phyloP scores from a whole-genome alignment of 2,888 invertebrate genomes.

The Allolobophora icterica region DNA sequence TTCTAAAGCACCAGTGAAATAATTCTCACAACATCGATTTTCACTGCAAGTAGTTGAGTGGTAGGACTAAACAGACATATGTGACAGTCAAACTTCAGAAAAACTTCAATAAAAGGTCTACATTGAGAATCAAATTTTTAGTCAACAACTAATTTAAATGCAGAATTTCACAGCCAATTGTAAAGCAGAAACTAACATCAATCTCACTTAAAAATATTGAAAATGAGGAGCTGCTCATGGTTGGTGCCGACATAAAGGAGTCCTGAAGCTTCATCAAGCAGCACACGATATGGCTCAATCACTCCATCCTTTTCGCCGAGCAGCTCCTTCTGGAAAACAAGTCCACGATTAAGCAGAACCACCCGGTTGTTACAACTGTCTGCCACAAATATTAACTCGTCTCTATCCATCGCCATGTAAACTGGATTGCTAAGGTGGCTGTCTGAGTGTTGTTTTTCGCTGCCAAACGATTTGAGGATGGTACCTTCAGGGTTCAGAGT shows the following conservation, averaged over 20 bases:
- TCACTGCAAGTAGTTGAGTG: too few species aligned
- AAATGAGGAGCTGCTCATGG: neutral
- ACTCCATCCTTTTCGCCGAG: neutral
- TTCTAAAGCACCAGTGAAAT: too few species aligned
- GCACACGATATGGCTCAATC: slow-evolving; percentile 7
- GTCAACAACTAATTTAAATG: too few species aligned
- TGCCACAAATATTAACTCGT: neutral
- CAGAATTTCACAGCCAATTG: neutral
- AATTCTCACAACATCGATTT: too few species aligned
- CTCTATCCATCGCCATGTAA: slow-evolving; percentile 9
- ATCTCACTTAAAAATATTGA: neutral
- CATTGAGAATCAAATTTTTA: too few species aligned
- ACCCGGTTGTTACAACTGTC: neutral
- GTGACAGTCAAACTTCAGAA: too few species aligned
- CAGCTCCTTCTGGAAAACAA: neutral
- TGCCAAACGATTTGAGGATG: neutral
- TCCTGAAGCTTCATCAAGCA: neutral
- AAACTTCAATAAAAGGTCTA: too few species aligned
- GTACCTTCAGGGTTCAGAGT: neutral
- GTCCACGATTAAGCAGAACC: neutral
- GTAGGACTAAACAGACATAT: too few species aligned
- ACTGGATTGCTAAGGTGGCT: neutral
- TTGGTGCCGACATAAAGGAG: slow-evolving; percentile 6
- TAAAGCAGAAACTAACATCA: neutral
- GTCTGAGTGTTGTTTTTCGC: neutral